A percentile compares a stretch with the other conserved stretches of the same genome.
Evolutionary conservation across 2,113 vertebrate genomes (phyloP).

Genomic region (Astatoreochromis straeleni): DNA sequence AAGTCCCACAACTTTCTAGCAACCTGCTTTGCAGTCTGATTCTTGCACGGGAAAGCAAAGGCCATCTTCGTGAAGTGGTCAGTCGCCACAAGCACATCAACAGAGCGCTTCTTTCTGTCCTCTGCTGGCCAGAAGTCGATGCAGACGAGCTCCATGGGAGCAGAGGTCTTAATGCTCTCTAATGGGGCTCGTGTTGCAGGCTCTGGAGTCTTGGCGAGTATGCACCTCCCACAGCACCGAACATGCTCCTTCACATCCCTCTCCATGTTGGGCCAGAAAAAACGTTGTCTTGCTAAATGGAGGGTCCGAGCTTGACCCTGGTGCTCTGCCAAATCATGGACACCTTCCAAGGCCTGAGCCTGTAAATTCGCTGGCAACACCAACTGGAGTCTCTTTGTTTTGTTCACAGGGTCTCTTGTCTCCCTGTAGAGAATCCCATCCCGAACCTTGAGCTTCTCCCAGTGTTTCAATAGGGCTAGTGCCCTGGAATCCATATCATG

Average conservation of each 20-base stretch:
- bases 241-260: not conserved
- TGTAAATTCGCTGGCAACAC: not conserved
- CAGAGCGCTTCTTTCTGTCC: not conserved
- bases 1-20: not conserved
- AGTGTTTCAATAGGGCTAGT: not conserved
- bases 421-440: not conserved
- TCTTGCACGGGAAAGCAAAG: not conserved
- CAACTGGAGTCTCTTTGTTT: not conserved
- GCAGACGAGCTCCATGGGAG: not conserved
- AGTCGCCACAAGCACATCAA: not conserved
- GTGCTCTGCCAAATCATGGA: not conserved
- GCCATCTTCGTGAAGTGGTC: not conserved
- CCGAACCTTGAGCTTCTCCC: not conserved
- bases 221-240: not conserved
- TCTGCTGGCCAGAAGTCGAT: not conserved
- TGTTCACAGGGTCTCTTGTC: not conserved
- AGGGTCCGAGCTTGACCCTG: not conserved
- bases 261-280: not conserved
- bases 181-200: not conserved
- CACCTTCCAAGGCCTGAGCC: not conserved
- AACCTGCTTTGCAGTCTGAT: not conserved
- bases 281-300: not conserved
- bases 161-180: not conserved
- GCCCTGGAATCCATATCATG: not conserved
- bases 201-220: not conserved